Base-by-base conservation (phyloP, 2,113 vertebrate genomes). In the Promerops cafer region DNA sequence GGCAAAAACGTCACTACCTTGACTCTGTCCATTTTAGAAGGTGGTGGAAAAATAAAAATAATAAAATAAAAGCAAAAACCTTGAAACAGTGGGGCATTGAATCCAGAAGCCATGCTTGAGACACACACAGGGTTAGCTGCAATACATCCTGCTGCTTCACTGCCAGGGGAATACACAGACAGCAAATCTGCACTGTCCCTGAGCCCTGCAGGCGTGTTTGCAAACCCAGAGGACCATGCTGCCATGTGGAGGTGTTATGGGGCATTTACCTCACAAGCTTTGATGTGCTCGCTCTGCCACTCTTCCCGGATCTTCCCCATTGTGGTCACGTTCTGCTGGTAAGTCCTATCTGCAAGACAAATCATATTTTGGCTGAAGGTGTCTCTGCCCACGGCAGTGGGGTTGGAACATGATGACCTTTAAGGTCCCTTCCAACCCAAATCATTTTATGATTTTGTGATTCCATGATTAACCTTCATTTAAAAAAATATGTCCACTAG, bases 271-370 rank as follows among this genome's bases (percentile, higher is more conserved):
- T 99, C 98, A 0, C 99, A 99, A 56, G 98, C 97, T 75, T 98
- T 98, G 82, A 98, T 56, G 60, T 99, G 98, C 33, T 99, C 99
- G 0, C 97, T 99, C 94, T 98, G 96, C 99, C 99, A 99, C 13
- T 99, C 99, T 27, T 99, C 98, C n/a, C 98, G 97, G 40, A 98
- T 61, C 89, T 98, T 99, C 47, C 98, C 98, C 90, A 99, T 82
- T 0, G 65, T 49, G 16, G 56, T 95, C 70, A 99, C 52, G 1
- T 94, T 99, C 92, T 97, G 98, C 72, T 98, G 98, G 79, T 99
- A 99, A 7, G 92, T 82, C 76, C 97, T 98, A 96, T 99, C 99
- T 99, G 94, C 0, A 3, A 91, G 26, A 39, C 11, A 92, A 90
- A 92, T 18, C 44, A 7, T 8, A 26, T 4, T 68, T 31, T 21